Base-by-base conservation (phyloP, 2,888 invertebrate species). In the Rutpela maculata region DNA sequence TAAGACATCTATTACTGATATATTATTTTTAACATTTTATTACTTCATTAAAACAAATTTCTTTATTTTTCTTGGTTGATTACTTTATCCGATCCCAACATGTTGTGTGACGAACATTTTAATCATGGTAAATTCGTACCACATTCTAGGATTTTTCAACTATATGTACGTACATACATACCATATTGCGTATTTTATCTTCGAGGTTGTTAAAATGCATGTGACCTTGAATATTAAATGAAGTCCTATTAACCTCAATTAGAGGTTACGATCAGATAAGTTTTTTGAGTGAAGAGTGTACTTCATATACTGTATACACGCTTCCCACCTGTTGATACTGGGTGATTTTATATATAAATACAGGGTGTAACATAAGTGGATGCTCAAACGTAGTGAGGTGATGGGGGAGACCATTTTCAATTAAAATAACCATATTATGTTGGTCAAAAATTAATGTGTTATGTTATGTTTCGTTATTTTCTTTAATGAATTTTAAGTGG, bases 171-270 rank as follows among this genome's bases (percentile, higher is more conserved):
- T n/a, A n/a, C n/a, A n/a, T n/a, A n/a, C n/a, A n/a, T n/a, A n/a
- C n/a, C n/a, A n/a, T n/a, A 43, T 38, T 38, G 38, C 38, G 11
- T 7, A 38, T 38, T 38, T 38, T 12, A 43, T 43, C 43, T 43
- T 1, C 3, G 15, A 43, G 31, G 7, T 9, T 35, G 7, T 9
- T 35, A 7, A 35, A 35, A 35, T 6, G 31, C 7, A 43, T 12
- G 43, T 60, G 38, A 70, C 70, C 59, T 70, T 56, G 22, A 35
- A 38, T 11, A 38, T 18, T 35, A 19, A 19, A 59, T 57, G 35
- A 35, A 57, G 35, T 59, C 59, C 59, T 35, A 60, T 70, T 70
- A 57, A 70, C 70, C 70, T 38, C 70, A 70, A 70, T 70, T 59
- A 59, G 18, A 15, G 17, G 31, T 35, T 57, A 18, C 18, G 17